Base-by-base conservation (phyloP, 2,113 vertebrate species). In the Mixornis gularis region DNA sequence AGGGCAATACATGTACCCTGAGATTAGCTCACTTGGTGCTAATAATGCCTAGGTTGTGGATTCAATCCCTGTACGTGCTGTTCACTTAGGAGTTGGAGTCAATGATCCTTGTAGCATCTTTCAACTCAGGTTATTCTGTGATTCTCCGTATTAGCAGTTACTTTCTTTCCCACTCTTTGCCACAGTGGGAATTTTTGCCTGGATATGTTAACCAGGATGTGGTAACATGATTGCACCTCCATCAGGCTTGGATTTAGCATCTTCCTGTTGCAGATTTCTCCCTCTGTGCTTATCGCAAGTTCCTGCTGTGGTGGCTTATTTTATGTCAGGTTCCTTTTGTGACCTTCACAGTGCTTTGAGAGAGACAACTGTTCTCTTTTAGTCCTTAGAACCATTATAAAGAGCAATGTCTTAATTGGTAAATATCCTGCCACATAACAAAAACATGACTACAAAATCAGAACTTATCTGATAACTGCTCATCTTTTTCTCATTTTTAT, bases 21-120 rank as follows among this genome's bases (percentile, higher is more conserved):
- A 46, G 40, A 27, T 72, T 21, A 22, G 9, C 18, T 55, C 17
- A 14, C 52, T 22, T 32, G 17, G 21, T 58, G 26, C 52, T 43
- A 10, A 26, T 14, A 36, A 51, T 32, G 36, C 32, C 62, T 36
- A 30, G 26, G 26, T 3, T 66, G 25, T 41, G 26, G 6, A 51
- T 41, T 21, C 8, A 51, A 22, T 32, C 30, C 8, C 52, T 51
- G 21, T 26, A 12, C 0, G 0, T 17, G 17, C 13, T 1, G 0
- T 51, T 51, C 36, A 12, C 21, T 32, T 30, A 32, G 22, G 26
- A 36, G 26, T 4, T 51, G 26, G 11, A 59, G 17, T 26, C 5
- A 17, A 20, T 48, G 24, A 58, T 18, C 44, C 36, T 36, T 3
- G 1, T 18, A 13, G 9, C 21, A 17, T 32, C 21, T 26, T 51